phyloP scores from a whole-genome alignment of 2,888 invertebrate species.

The Acanthococcus lagerstroemiae region DNA sequence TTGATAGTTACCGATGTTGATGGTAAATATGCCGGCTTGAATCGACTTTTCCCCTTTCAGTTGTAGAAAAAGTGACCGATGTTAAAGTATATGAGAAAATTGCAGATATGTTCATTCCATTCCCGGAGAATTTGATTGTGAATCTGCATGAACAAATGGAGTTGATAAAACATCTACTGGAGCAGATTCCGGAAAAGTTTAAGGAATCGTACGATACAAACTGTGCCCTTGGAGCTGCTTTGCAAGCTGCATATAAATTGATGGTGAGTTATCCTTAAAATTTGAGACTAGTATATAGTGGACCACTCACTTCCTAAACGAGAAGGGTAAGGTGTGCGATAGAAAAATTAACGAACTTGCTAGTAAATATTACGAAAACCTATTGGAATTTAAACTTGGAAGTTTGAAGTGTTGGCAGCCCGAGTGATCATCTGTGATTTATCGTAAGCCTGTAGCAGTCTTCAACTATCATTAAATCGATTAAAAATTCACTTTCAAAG shows the following conservation, averaged over 20 bases:
- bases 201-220: slow-evolving; percentile 58
- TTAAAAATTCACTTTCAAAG: no score
- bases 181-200: slow-evolving; percentile 68
- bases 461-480: no score
- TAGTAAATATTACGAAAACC: no score
- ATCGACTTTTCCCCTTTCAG: not conserved
- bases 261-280: slow-evolving; percentile 67
- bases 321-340: no score
- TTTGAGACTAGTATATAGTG: slow-evolving; percentile 5
- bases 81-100: slow-evolving; percentile 14
- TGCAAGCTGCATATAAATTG: slow-evolving; percentile 84
- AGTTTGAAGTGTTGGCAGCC: no score
- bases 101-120: slow-evolving; percentile 85
- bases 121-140: slow-evolving; percentile 83
- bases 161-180: slow-evolving; percentile 60
- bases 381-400: no score
- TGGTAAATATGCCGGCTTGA: slow-evolving; percentile 47
- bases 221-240: slow-evolving; percentile 81
- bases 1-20: slow-evolving; percentile 87
- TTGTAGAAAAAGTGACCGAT: not conserved
- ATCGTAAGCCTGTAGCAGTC: no score
- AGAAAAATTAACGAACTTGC: not conserved
- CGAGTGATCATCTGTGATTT: no score
- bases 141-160: slow-evolving; percentile 79
- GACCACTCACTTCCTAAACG: no score